Conservation (phyloP, 2,113 vertebrate genomes). For the Bubalus kerabau region DNA sequence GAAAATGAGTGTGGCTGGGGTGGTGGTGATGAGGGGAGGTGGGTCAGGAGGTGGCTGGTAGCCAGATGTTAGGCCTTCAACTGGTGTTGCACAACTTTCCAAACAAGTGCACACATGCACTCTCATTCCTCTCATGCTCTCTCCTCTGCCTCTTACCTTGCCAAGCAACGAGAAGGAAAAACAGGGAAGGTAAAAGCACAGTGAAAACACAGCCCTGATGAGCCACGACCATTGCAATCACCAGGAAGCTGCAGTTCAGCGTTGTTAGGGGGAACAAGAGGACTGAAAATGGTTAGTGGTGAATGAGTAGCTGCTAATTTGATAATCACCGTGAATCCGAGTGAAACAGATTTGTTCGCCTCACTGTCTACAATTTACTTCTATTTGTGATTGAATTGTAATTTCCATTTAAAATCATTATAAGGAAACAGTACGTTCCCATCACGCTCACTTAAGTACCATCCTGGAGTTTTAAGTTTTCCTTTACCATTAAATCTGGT, state of each 20-base stretch:
- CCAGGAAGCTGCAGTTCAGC: neutral
- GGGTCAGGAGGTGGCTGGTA: neutral
- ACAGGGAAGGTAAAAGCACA: neutral
- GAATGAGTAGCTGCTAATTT: conserved; percentile 56
- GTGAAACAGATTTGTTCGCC: conserved; percentile 40
- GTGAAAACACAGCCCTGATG: neutral
- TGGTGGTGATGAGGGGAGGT: neutral
- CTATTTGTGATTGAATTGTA: conserved; percentile 60
- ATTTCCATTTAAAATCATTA: conserved; percentile 63
- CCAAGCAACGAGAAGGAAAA: neutral
- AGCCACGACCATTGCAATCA: neutral
- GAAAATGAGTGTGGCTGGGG: neutral
- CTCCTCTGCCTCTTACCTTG: neutral
- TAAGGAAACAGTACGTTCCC: conserved; percentile 20
- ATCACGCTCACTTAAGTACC: conserved; percentile 28
- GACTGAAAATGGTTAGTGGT: neutral
- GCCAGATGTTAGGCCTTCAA: neutral
- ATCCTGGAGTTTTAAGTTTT: conserved; percentile 18
- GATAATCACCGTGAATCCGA: conserved; percentile 52
- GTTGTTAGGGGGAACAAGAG: neutral
- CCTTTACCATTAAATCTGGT: neutral
- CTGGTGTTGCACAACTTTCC: neutral
- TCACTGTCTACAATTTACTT: conserved; percentile 58
- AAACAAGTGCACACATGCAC: neutral
- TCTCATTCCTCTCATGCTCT: neutral